These are phyloP conservation scores for Drosophila pseudoobscura DNA, from an alignment of 1,140 invertebrate genomes.

Conservation along the genomic window DNA sequence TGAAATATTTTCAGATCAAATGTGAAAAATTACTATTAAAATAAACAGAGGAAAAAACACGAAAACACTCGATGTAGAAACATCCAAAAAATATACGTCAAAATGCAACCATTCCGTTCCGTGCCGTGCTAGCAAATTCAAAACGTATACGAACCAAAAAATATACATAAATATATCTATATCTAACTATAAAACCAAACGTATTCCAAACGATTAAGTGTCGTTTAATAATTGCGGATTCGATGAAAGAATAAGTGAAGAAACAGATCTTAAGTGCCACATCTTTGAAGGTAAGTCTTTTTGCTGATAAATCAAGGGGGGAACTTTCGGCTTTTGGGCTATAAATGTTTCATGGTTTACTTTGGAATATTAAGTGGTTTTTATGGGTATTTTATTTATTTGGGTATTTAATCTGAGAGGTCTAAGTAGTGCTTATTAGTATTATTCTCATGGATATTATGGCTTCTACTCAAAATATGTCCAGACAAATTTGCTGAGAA, in stretches of 20 bases:
- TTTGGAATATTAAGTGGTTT: too few relatives aligned
- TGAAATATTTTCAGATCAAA: constrained; percentile 55
- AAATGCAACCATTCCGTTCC: constrained; percentile 73
- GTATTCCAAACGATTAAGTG: constrained; percentile 27
- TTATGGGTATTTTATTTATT: too few relatives aligned
- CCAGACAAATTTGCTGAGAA: too few relatives aligned
- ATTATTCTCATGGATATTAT: too few relatives aligned
- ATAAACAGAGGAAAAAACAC: not conserved
- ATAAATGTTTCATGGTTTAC: not conserved
- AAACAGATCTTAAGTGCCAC: not conserved
- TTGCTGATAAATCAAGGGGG: not conserved
- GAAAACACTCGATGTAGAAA: constrained; percentile 5
- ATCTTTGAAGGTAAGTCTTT: constrained; percentile 2
- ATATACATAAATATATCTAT: constrained; percentile 12
- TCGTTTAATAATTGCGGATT: not conserved
- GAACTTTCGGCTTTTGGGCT: not conserved
- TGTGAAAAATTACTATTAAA: constrained; percentile 23
- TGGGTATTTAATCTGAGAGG: too few relatives aligned
- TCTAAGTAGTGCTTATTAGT: too few relatives aligned
- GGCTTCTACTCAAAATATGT: too few relatives aligned
- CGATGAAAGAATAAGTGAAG: not conserved
- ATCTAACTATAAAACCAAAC: constrained; percentile 33
- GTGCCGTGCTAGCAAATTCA: constrained; percentile 62
- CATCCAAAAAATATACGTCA: constrained; percentile 24
- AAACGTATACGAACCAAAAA: constrained; percentile 62